Conservation (phyloP, 1,140 invertebrate species). For the Mylabris phalerata region DNA sequence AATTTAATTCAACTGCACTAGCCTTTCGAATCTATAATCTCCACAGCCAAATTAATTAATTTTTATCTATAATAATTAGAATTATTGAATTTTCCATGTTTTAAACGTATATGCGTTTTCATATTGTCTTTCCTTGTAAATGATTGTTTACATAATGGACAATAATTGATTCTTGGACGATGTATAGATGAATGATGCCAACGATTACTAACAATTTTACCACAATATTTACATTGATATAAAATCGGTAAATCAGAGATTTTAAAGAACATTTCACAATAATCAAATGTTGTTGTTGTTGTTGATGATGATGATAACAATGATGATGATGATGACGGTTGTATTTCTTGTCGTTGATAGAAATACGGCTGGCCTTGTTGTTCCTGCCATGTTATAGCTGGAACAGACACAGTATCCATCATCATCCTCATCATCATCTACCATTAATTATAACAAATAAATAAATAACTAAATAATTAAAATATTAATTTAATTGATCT, state of each 20-base stretch:
- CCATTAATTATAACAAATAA: conserved; percentile 2
- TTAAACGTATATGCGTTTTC: conserved; percentile 52
- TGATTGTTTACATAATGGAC: conserved; percentile 58
- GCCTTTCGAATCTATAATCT: too few relatives aligned
- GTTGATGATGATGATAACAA: not conserved
- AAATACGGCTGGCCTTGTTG: conserved; percentile 15
- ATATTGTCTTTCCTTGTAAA: conserved; percentile 65
- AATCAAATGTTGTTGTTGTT: conserved; percentile 17
- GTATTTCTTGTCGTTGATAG: conserved; percentile 3
- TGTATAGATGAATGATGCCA: conserved; percentile 67
- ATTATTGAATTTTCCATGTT: too few relatives aligned
- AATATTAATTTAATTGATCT: too few relatives aligned
- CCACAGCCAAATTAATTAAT: too few relatives aligned
- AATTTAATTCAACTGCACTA: too few relatives aligned
- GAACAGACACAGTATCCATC: conserved; percentile 30
- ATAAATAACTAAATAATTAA: too few relatives aligned
- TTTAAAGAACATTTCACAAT: conserved; percentile 26
- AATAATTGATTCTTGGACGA: conserved; percentile 60
- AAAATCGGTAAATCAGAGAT: conserved; percentile 19
- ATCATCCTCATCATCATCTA: conserved; percentile 28
- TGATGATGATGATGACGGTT: not conserved
- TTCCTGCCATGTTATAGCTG: conserved; percentile 27
- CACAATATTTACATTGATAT: conserved; percentile 54
- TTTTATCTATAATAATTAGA: too few relatives aligned
- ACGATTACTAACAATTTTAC: conserved; percentile 64